Evolutionary conservation across 1,140 invertebrate species (phyloP), one percentile per base, ranked within the genome.

Genomic region (Bombus fervidus): DNA sequence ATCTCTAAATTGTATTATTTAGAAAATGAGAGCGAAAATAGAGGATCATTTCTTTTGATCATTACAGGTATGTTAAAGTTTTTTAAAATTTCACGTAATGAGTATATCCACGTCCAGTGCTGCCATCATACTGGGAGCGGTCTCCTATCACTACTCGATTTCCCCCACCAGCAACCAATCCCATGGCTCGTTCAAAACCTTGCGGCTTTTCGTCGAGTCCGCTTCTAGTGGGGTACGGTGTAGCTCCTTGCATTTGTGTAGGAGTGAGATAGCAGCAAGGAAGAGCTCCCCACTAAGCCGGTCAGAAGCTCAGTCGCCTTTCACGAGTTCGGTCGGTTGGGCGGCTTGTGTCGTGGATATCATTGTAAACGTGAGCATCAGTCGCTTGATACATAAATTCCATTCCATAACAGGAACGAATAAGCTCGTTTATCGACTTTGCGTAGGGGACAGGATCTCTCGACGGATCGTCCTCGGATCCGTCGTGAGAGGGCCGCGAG

Each of bases 261-360:
- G 39, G 64, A 87, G 89, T 39, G 88, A 89, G 84, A 86, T 28
- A 86, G 79, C 53, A 86, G 78, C 78, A 89, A 87, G 73, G 73
- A 69, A 84, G 83, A 85, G 72, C 86, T 83, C 81, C 85, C 84
- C 80, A 81, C 85, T 83, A 68, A 43, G 77, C 86, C 81, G 83
- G 81, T 86, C 62, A 81, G 85, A 83, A 82, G 69, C 77, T 86
- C 90, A 87, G 91, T 92, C 83, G 87, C 91, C 92, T 92, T 92
- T 92, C 91, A 92, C 92, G 86, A 91, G 91, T 81, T 86, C 86
- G 81, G 89, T 89, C 71, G 85, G 73, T 69, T 83, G 79, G 79
- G 84, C 59, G 71, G 22, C 71, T 59, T 57, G 85, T 76, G 73
- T 57, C 53, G 80, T 81, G 39, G 68, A 8, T 73, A 71, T 43